phyloP scores from a whole-genome alignment of 2,797 vertebrate species.

The Champsocephalus esox region DNA sequence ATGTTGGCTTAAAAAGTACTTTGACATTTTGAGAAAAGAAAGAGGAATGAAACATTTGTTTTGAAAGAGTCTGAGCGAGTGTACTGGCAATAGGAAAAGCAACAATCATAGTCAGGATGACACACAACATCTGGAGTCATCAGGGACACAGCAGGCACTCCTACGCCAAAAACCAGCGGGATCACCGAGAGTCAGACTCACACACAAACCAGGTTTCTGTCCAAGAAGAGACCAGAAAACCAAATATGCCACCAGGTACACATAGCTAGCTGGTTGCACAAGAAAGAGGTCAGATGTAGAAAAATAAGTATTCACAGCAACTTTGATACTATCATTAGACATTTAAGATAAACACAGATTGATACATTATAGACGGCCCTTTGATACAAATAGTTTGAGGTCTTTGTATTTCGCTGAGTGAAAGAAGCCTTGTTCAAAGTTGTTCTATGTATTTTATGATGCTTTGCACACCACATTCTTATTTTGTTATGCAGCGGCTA shows the following conservation, averaged over 20 bases:
- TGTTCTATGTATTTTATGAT: background rate
- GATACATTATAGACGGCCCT: background rate
- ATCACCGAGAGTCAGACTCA: slow-evolving; percentile 28
- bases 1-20: slow-evolving; percentile 20
- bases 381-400: background rate
- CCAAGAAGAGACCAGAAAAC: slow-evolving; percentile 20
- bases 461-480: background rate
- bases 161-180: slow-evolving; percentile 52
- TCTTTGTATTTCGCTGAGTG: background rate
- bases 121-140: slow-evolving; percentile 70
- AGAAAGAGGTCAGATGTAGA: slow-evolving; percentile 32
- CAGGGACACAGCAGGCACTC: slow-evolving; percentile 60
- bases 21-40: slow-evolving; percentile 7
- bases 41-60: slow-evolving; percentile 31
- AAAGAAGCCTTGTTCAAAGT: background rate
- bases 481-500: no score
- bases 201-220: slow-evolving; percentile 34
- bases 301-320: slow-evolving; percentile 17
- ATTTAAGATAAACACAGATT: background rate
- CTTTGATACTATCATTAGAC: background rate
- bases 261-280: slow-evolving; percentile 19
- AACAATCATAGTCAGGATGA: slow-evolving; percentile 44
- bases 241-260: slow-evolving; percentile 4
- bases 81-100: slow-evolving; percentile 25
- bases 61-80: slow-evolving; percentile 20